These are phyloP conservation scores for Colius striatus DNA, from an alignment of 2,113 vertebrate species.

Conservation along the genomic window DNA sequence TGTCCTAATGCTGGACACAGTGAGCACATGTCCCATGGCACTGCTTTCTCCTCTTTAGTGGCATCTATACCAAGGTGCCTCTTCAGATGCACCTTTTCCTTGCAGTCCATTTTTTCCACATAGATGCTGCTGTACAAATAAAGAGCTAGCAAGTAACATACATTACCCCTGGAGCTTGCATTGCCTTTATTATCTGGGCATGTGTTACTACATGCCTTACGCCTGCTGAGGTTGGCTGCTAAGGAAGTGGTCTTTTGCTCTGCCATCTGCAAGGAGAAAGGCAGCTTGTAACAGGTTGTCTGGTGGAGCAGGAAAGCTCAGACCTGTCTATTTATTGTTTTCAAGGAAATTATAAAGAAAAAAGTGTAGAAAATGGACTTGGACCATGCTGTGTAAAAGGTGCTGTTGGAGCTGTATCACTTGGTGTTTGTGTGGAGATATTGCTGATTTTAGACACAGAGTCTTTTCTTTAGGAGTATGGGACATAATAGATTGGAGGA, in stretches of 20 bases:
- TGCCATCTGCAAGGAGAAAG: background rate
- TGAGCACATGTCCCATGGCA: rapidly evolving
- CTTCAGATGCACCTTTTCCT: background rate
- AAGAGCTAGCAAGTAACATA: background rate
- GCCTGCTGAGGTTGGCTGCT: background rate
- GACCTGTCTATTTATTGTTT: background rate
- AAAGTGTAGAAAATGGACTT: background rate
- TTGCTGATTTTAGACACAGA: background rate
- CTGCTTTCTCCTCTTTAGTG: background rate
- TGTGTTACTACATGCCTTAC: background rate
- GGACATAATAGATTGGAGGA: background rate
- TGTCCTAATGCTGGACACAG: rapidly evolving
- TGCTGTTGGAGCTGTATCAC: background rate
- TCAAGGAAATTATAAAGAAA: background rate
- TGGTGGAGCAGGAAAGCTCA: background rate
- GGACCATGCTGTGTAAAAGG: background rate
- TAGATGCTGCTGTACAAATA: background rate
- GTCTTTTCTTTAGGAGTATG: background rate
- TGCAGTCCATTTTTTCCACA: background rate
- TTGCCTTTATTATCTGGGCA: background rate
- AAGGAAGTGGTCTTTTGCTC: background rate
- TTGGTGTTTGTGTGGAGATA: background rate
- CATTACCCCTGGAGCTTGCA: background rate
- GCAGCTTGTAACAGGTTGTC: background rate
- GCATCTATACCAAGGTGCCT: background rate